A percentile compares a stretch with the other conserved stretches of the same genome.
These are phyloP conservation scores for Anguilla megastoma DNA, from an alignment of 2,797 vertebrate genomes.

Conservation along the genomic window DNA sequence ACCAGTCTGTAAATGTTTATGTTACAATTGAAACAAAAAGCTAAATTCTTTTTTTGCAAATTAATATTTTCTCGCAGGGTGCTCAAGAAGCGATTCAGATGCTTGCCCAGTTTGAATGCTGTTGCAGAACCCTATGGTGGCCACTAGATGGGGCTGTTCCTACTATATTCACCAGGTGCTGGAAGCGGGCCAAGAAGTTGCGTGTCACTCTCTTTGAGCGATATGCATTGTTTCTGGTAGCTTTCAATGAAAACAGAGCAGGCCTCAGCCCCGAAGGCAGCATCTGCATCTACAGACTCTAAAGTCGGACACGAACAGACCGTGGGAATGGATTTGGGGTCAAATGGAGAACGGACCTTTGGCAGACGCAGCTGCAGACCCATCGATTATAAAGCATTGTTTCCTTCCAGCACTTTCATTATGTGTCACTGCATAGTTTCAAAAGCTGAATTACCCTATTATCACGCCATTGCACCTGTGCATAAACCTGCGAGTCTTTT, in stretches of 20 bases:
- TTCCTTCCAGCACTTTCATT: not conserved
- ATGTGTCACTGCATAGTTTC: not conserved
- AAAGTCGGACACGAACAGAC: not conserved
- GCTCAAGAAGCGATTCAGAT: not conserved
- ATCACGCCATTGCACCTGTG: not conserved
- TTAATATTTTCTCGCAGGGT: not conserved
- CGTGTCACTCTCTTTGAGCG: not conserved
- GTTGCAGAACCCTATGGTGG: slow-evolving; percentile 31
- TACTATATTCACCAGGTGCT: slow-evolving; percentile 29
- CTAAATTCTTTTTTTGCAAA: not conserved
- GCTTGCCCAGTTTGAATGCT: slow-evolving; percentile 4
- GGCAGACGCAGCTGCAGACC: not conserved
- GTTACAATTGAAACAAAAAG: slow-evolving; percentile 3
- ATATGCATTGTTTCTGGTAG: not conserved
- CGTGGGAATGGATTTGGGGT: not conserved
- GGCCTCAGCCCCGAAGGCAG: slow-evolving; percentile 45
- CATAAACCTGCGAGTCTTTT: not conserved
- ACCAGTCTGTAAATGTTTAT: not conserved
- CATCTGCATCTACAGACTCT: slow-evolving; percentile 44
- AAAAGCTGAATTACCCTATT: not conserved
- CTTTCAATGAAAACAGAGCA: not conserved
- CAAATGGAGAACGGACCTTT: not conserved
- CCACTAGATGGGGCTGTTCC: slow-evolving; percentile 51
- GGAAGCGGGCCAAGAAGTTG: not conserved
- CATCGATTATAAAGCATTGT: not conserved